A percentile compares a stretch with the other conserved stretches of the same genome.
Conservation (phyloP, 1,140 invertebrate genomes). For the Vanessa atalanta region DNA sequence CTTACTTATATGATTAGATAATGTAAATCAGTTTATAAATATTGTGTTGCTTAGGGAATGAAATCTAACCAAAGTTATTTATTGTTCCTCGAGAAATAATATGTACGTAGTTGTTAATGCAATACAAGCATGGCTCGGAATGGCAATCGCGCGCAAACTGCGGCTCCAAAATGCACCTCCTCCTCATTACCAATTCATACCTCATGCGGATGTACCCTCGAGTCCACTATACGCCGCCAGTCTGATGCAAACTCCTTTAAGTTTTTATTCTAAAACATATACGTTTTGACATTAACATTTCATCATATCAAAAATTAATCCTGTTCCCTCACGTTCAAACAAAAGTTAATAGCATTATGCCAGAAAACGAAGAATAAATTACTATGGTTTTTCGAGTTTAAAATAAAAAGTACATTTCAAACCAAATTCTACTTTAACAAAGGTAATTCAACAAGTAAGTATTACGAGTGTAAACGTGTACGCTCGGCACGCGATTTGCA, state of each 20-base stretch:
- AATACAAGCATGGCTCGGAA: conserved; percentile 43
- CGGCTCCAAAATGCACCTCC: conserved; percentile 54
- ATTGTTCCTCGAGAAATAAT: conserved; percentile 32
- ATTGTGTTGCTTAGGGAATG: neutral
- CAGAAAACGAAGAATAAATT: conserved; percentile 25
- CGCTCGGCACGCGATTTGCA: conserved; percentile 71
- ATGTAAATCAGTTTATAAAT: neutral
- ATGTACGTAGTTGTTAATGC: conserved; percentile 41
- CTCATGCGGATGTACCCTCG: conserved; percentile 50
- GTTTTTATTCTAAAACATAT: conserved; percentile 28
- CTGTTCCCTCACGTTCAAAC: conserved; percentile 3
- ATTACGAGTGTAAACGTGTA: conserved; percentile 66
- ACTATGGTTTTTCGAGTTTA: conserved; percentile 12
- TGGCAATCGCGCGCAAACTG: conserved; percentile 45
- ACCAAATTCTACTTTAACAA: conserved; percentile 58
- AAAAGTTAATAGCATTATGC: conserved; percentile 16
- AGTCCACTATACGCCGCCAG: conserved; percentile 41
- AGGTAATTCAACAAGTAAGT: conserved; percentile 76
- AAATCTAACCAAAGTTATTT: conserved; percentile 23
- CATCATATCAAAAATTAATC: conserved; percentile 7
- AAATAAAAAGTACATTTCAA: conserved; percentile 38
- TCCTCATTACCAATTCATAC: conserved; percentile 64
- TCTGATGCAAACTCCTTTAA: conserved; percentile 28
- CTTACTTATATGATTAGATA: too few species aligned
- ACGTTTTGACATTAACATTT: conserved; percentile 2